A percentile compares a stretch with the other conserved stretches of the same genome.
phyloP scores from a whole-genome alignment of 2,797 vertebrate species.

The Hapalemur alaotrensis region DNA sequence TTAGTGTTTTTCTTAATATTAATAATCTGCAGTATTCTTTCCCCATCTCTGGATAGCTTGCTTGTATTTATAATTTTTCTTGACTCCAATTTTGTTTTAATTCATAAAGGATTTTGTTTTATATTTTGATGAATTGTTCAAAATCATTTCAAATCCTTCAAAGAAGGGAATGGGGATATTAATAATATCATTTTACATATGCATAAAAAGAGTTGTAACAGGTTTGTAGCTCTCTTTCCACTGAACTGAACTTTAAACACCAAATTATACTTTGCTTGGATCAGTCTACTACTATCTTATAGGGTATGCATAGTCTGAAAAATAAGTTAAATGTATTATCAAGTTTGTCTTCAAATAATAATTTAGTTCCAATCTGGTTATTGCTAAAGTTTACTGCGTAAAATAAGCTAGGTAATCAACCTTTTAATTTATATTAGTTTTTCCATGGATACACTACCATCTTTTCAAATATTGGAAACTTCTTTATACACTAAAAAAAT shows the following conservation, averaged over 20 bases:
- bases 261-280: neutral
- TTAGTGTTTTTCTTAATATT: neutral
- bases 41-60: neutral
- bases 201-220: neutral
- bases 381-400: neutral
- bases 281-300: neutral
- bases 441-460: neutral
- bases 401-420: neutral
- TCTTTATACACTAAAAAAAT: neutral
- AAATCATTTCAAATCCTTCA: neutral
- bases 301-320: neutral
- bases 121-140: neutral
- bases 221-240: neutral
- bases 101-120: neutral
- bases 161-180: neutral
- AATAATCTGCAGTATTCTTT: neutral
- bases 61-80: conserved; percentile 17
- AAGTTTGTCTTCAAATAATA: conserved; percentile 33
- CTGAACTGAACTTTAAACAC: neutral
- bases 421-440: neutral
- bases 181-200: neutral
- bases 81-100: neutral
- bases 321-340: conserved; percentile 4
- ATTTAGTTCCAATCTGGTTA: neutral
- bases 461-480: conserved; percentile 10